Evolutionary conservation across 2,888 invertebrate species (phyloP), one percentile per base, ranked within the genome.

Genomic region (Acleris laterana): DNA sequence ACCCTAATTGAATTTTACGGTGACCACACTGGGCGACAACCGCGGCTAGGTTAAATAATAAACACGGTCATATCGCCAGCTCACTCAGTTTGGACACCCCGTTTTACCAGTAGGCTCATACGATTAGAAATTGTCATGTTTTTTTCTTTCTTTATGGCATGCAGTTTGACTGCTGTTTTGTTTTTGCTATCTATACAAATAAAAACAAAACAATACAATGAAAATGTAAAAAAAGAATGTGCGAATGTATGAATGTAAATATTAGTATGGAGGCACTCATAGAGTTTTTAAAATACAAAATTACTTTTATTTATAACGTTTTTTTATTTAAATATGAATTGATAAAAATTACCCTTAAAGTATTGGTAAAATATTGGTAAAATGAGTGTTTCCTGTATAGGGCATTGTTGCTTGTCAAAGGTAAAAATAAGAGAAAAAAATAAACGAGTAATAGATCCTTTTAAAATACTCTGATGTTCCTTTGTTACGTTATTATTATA

Each of bases 401-500:
- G 13, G 13, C 4, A 38, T 46, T 46, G 5, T 60, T 5, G 22
- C 38, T 20, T 22, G 38, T 46, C 13, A 16, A 25, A 19, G 6
- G 32, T 9, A 51, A 62, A 28, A 46, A 53, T 19, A 62, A 38
- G 48, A 48, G 44, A 13, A n/a, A n/a, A 44, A 20, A n/a, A 63
- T 17, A 32, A 63, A 65, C 19, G 25, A 50, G 60, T 6, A 25
- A 57, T 5, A 49, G 28, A 53, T 20, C 53, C 44, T 42, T 60
- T 60, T 57, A 25, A 46, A 55, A 65, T 49, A 55, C 49, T 55
- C 59, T 49, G 60, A 64, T 64, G 53, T 32, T 19, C 59, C 19
- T 28, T 65, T 60, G 65, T 65, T 65, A 50, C 38, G 28, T 49
- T 64, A 55, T 55, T 60, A 59, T 44, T 65, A n/a, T 25, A 50